A percentile compares a stretch with the other conserved stretches of the same genome.
phyloP scores from a whole-genome alignment of 1,140 invertebrate species.

The Drosophila repletoides region DNA sequence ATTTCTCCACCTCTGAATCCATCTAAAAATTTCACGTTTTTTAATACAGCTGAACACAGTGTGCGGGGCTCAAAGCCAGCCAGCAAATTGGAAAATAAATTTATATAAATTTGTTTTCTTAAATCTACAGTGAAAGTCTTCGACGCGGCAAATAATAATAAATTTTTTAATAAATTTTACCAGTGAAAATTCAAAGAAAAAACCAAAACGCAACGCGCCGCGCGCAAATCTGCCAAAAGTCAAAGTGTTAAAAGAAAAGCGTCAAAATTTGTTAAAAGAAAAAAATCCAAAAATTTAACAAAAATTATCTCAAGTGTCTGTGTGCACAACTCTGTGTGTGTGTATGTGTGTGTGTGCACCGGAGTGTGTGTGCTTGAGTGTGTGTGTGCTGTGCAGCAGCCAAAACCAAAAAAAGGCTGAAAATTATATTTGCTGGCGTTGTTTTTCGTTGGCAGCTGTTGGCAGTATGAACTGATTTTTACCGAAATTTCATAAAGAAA shows the following conservation, averaged over 20 bases:
- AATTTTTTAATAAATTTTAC: constrained; percentile 64
- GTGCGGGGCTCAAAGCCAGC: constrained; percentile 18
- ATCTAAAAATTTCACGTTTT: constrained; percentile 14
- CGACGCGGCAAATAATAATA: constrained; percentile 20
- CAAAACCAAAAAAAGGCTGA: constrained; percentile 43
- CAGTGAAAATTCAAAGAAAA: constrained; percentile 59
- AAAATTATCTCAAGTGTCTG: constrained; percentile 46
- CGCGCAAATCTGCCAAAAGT: constrained; percentile 49
- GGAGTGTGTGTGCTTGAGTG: constrained; percentile 28
- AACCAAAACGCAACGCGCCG: constrained; percentile 32
- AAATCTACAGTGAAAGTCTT: constrained; percentile 71
- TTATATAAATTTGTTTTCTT: constrained; percentile 27
- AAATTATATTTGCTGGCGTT: constrained; percentile 60
- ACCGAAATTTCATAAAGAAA: constrained; percentile 72
- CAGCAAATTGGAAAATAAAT: constrained; percentile 7
- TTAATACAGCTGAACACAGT: constrained; percentile 31
- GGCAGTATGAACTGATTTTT: constrained; percentile 80
- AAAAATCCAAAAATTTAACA: constrained; percentile 54
- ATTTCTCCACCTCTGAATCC: constrained; percentile 11
- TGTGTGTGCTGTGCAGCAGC: constrained; percentile 55
- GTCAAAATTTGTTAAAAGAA: constrained; percentile 63
- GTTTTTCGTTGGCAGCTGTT: constrained; percentile 75
- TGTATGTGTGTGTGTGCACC: constrained; percentile 36
- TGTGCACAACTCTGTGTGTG: constrained; percentile 27
- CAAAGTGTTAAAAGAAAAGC: constrained; percentile 11